These are phyloP conservation scores for Lasioglossum baleicum DNA, from an alignment of 1,140 invertebrate genomes.

Conservation along the genomic window DNA sequence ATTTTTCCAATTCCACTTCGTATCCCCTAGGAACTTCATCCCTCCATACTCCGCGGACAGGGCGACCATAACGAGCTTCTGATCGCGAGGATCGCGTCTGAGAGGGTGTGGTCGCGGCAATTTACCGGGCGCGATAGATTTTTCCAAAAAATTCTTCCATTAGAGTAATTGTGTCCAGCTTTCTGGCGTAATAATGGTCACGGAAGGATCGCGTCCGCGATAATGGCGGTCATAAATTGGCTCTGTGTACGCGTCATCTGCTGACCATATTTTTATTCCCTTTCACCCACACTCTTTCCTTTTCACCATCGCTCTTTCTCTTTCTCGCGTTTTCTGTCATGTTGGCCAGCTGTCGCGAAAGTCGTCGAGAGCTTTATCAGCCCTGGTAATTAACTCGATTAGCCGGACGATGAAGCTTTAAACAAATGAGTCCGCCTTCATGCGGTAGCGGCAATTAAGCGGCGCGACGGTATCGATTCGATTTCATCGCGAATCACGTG, in stretches of 20 bases:
- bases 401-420: slow-evolving; percentile 46
- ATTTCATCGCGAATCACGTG: slow-evolving; percentile 45
- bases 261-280: slow-evolving; percentile 22
- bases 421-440: slow-evolving; percentile 48
- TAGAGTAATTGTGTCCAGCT: slow-evolving; percentile 73
- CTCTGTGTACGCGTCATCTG: slow-evolving; percentile 69
- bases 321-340: neutral
- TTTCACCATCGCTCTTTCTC: neutral
- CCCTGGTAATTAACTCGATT: slow-evolving; percentile 63
- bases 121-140: slow-evolving; percentile 54
- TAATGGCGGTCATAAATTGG: slow-evolving; percentile 71
- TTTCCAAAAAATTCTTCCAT: slow-evolving; percentile 71
- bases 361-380: slow-evolving; percentile 50
- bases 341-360: slow-evolving; percentile 42
- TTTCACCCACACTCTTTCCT: neutral
- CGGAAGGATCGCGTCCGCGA: slow-evolving; percentile 64
- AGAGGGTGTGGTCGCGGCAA: slow-evolving; percentile 45
- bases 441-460: slow-evolving; percentile 49
- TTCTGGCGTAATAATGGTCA: slow-evolving; percentile 69
- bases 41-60: too few relatives aligned
- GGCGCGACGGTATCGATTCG: slow-evolving; percentile 46
- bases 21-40: too few relatives aligned
- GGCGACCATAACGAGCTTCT: slow-evolving; percentile 31
- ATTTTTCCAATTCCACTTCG: slow-evolving; percentile 4
- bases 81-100: slow-evolving; percentile 12